Base-by-base conservation (phyloP, 2,113 vertebrate species). In the Eurypyga helias region DNA sequence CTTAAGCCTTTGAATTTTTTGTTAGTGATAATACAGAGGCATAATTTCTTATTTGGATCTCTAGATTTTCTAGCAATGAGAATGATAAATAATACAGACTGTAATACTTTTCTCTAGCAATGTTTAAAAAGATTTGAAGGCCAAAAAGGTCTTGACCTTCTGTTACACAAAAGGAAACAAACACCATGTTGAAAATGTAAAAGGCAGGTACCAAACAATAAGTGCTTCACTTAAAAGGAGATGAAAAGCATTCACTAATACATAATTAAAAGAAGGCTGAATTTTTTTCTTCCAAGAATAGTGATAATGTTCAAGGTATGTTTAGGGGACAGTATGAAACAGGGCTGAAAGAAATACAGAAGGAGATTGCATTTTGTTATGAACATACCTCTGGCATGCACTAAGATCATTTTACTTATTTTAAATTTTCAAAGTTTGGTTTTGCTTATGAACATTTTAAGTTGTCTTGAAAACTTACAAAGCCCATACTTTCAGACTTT, bases 391-490 rank as follows among this genome's bases (percentile, higher is more conserved):
- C 69, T 87, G 21, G 12, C 24, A 70, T 38, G 8, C 41, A 49
- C 54, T 79, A 31, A 69, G 75, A 84, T 92, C 92, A 72, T 96
- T 87, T 96, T 24, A 29, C 1, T 7, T 89, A 61, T 43, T 87
- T 84, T 49, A 57, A 62, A 55, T 66, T 88, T 87, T 82, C 10
- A 26, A 7, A 36, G 26, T 85, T 96, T 87, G 21, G 19, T 83
- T 98, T 94, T 96, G 77, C 72, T 66, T 87, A 66, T 4, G 9
- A 60, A 49, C 10, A 19, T 73, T 79, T 88, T 52, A 92, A 83
- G 33, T 75, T 66, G 4, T 96, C 93, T 94, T 81, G 79, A 92
- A 48, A 36, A 66, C 90, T 87, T 83, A 81, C 51, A 69, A 38
- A 61, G 34, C 60, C 65, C 91, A 78, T 71, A 58, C 10, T 62